Percentiles rank a stretch among this genome's conserved stretches.
phyloP scores from a whole-genome alignment of 2,888 invertebrate species.

The Lobophora halterata region DNA sequence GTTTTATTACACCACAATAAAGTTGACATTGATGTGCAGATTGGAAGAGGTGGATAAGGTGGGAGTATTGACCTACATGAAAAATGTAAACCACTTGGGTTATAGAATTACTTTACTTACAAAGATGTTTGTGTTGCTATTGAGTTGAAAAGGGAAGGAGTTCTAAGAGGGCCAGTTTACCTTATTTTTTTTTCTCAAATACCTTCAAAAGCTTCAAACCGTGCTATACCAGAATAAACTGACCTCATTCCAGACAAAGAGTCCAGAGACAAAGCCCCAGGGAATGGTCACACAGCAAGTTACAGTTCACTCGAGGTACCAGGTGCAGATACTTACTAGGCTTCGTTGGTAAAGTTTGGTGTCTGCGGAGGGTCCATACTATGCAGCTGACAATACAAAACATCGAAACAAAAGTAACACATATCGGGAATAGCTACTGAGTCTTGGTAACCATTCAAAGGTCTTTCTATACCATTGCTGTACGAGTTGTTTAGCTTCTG shows the following conservation, averaged over 20 bases:
- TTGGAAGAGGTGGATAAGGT: conserved; percentile 27
- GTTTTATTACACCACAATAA: conserved; percentile 26
- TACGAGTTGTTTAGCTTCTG: conserved; percentile 90
- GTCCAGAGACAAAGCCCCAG: conserved; percentile 37
- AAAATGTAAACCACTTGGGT: too few relatives aligned
- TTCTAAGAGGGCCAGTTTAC: too few relatives aligned
- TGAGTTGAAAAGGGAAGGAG: too few relatives aligned
- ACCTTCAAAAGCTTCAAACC: too few relatives aligned
- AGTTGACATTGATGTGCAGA: conserved; percentile 31
- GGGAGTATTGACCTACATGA: conserved; percentile 33
- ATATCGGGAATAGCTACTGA: conserved; percentile 94
- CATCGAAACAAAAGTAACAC: conserved; percentile 99
- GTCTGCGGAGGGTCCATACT: conserved; percentile 94
- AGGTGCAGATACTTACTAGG: conserved; percentile 87
- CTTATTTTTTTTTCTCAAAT: too few relatives aligned
- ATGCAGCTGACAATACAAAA: conserved; percentile 96
- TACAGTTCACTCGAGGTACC: conserved; percentile 23
- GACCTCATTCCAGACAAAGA: conserved; percentile 54
- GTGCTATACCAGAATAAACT: conserved; percentile 30
- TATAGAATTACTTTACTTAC: too few relatives aligned
- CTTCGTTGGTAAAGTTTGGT: conserved; percentile 96
- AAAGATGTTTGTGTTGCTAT: too few relatives aligned
- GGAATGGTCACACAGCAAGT: conserved; percentile 22
- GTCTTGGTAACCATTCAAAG: conserved; percentile 75
- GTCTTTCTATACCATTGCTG: conserved; percentile 81